Evolutionary conservation across 2,113 vertebrate species (phyloP).

Genomic region (Sapayoa aenigma): DNA sequence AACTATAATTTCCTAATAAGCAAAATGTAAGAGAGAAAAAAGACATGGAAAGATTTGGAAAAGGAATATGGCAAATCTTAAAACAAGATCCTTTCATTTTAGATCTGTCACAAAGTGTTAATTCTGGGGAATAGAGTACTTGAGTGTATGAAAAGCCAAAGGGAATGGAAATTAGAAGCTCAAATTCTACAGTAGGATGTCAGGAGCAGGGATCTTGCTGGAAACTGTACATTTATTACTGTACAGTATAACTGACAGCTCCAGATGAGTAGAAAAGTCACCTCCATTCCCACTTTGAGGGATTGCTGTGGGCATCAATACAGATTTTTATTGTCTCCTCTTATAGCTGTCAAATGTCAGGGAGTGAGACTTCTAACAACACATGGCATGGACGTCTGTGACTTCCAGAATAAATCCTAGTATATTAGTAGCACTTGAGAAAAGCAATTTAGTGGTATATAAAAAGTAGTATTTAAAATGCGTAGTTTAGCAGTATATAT

Average conservation of each 20-base stretch:
- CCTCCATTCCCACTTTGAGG: neutral
- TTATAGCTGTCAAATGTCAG: slow-evolving; percentile 9
- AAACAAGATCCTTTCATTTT: neutral
- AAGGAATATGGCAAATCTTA: neutral
- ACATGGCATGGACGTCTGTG: neutral
- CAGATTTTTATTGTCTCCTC: slow-evolving; percentile 50
- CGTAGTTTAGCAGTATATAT: neutral
- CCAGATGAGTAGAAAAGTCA: slow-evolving; percentile 63
- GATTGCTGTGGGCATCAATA: slow-evolving; percentile 31
- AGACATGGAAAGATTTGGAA: neutral
- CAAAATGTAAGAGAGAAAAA: neutral
- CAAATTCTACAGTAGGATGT: neutral
- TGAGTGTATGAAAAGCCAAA: neutral
- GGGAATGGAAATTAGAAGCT: neutral
- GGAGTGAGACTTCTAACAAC: neutral
- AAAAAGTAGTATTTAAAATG: neutral
- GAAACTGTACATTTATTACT: slow-evolving; percentile 3
- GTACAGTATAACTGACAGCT: slow-evolving; percentile 44
- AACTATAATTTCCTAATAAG: neutral
- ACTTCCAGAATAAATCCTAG: neutral
- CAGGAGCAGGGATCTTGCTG: neutral
- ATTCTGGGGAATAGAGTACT: neutral
- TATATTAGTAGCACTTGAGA: neutral
- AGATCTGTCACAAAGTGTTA: neutral
- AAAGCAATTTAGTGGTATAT: neutral